Percentiles rank a stretch among this genome's conserved stretches.
These are phyloP conservation scores for Cacoxenus indagator DNA, from an alignment of 2,888 invertebrate species.

Conservation along the genomic window DNA sequence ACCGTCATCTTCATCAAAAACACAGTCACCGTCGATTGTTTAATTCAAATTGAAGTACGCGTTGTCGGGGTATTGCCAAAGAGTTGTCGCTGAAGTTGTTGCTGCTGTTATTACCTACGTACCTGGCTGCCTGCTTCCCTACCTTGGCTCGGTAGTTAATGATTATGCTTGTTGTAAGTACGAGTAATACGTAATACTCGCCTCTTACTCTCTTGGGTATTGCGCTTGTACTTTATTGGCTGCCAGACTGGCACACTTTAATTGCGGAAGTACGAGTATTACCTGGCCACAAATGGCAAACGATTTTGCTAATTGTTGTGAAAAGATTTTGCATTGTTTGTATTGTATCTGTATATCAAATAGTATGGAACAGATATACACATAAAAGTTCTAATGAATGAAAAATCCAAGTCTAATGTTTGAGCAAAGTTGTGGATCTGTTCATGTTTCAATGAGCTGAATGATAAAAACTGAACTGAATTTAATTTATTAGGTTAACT, in stretches of 20 bases:
- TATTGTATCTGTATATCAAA: too few relatives aligned
- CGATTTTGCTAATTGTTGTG: not conserved
- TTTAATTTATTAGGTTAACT: too few relatives aligned
- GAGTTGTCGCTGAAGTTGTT: not conserved
- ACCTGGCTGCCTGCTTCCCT: too few relatives aligned
- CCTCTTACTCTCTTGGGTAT: not conserved
- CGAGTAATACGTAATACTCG: not conserved
- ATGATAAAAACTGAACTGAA: too few relatives aligned
- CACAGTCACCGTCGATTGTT: slow-evolving; percentile 49
- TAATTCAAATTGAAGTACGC: slow-evolving; percentile 55
- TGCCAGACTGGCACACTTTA: slow-evolving; percentile 15
- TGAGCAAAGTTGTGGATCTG: too few relatives aligned
- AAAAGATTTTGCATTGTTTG: too few relatives aligned
- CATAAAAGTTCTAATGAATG: too few relatives aligned
- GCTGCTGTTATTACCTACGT: too few relatives aligned
- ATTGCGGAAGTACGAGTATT: slow-evolving; percentile 4
- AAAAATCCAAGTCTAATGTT: too few relatives aligned
- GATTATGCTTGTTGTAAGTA: slow-evolving; percentile 13
- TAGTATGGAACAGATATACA: too few relatives aligned
- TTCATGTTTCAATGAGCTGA: too few relatives aligned
- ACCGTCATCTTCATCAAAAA: slow-evolving; percentile 38
- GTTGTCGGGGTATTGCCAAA: slow-evolving; percentile 4
- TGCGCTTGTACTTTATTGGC: not conserved
- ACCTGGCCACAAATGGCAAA: not conserved
- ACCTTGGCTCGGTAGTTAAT: slow-evolving; percentile 12